Conservation (phyloP, 2,888 invertebrate species). For the Nemurella pictetii region DNA sequence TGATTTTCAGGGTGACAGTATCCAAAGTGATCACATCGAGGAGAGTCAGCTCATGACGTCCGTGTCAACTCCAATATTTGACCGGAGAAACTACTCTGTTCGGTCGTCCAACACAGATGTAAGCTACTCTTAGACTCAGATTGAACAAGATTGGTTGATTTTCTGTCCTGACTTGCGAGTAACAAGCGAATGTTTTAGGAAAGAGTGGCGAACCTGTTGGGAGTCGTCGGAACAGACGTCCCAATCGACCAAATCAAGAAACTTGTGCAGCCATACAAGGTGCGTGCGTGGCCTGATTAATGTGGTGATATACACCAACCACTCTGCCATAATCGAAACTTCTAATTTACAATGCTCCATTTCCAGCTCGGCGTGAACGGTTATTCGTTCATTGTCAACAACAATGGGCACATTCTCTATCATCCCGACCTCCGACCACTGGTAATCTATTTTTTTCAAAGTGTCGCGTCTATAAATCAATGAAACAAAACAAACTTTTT, state of each 20-base stretch:
- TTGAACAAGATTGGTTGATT: not conserved
- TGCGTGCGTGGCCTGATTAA: constrained; percentile 52
- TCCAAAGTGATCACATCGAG: constrained; percentile 60
- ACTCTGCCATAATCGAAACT: no score
- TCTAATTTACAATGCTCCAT: no score
- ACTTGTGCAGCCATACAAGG: constrained; percentile 92
- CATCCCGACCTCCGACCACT: constrained; percentile 93
- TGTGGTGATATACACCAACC: no score
- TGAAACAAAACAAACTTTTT: not conserved
- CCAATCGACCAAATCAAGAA: constrained; percentile 94
- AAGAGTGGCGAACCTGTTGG: constrained; percentile 88
- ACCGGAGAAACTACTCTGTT: constrained; percentile 87
- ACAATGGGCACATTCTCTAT: constrained; percentile 94
- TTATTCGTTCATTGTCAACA: constrained; percentile 95
- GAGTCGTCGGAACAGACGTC: constrained; percentile 96
- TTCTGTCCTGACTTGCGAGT: not conserved
- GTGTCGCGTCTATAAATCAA: not conserved
- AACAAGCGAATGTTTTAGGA: constrained; percentile 55
- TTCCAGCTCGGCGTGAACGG: constrained; percentile 91
- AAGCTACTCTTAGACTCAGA: not conserved
- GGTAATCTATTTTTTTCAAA: constrained; percentile 61
- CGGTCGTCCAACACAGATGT: constrained; percentile 42
- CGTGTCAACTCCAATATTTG: constrained; percentile 92
- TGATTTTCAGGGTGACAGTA: constrained; percentile 59
- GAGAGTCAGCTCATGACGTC: constrained; percentile 87